Evolutionary conservation across 2,888 invertebrate genomes (phyloP).

Genomic region (Perithous albicinctus): DNA sequence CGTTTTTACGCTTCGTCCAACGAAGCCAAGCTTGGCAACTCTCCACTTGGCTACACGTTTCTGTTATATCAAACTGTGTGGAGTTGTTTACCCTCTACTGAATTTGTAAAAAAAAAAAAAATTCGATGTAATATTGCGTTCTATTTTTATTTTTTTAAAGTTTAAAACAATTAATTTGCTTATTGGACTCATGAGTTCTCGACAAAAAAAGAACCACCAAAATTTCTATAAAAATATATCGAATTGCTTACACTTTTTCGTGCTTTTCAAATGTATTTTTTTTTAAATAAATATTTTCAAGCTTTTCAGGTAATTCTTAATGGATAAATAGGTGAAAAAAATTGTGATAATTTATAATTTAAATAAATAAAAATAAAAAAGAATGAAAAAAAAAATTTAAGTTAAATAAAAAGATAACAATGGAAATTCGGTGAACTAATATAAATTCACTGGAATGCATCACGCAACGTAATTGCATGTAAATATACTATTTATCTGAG

Average conservation of each 20-base stretch:
- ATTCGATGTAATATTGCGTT: too few species aligned
- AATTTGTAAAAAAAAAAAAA: neutral
- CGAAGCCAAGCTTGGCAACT: slow-evolving; percentile 7
- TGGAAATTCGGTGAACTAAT: slow-evolving; percentile 11
- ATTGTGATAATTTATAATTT: too few species aligned
- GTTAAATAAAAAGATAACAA: neutral
- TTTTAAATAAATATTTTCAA: too few species aligned
- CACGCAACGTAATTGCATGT: slow-evolving; percentile 80
- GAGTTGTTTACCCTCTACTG: neutral
- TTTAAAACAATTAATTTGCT: too few species aligned
- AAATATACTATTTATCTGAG: slow-evolving; percentile 70
- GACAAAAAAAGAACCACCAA: too few species aligned
- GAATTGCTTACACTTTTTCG: too few species aligned
- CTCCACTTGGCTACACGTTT: slow-evolving; percentile 18
- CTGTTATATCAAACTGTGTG: neutral
- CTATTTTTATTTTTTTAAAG: too few species aligned
- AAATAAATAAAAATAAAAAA: neutral
- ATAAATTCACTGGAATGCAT: neutral
- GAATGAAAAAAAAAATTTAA: neutral
- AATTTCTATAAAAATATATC: too few species aligned
- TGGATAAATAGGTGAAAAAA: too few species aligned
- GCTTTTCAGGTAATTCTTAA: too few species aligned
- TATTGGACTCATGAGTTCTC: too few species aligned
- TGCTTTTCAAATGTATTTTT: too few species aligned
- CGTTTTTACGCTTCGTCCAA: neutral